Conservation (phyloP, 2,888 invertebrate species). For the Epinotia demarniana region DNA sequence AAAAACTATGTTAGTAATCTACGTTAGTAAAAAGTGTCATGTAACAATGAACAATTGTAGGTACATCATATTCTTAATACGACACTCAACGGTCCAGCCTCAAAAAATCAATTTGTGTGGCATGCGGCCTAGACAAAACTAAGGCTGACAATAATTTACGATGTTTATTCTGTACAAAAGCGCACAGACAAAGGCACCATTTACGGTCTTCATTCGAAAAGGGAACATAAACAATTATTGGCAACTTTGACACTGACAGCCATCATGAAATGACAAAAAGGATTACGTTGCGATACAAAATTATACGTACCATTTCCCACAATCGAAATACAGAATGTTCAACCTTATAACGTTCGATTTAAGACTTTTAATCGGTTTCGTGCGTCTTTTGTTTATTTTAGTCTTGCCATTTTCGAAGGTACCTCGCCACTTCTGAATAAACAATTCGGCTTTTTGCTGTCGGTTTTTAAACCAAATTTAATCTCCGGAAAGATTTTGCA, state of each 20-base stretch:
- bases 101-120: slow-evolving; percentile 66
- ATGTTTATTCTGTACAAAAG: slow-evolving; percentile 75
- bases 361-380: slow-evolving; percentile 45
- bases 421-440: slow-evolving; percentile 70
- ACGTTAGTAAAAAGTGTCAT: not conserved
- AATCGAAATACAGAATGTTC: slow-evolving; percentile 48
- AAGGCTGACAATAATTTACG: slow-evolving; percentile 70
- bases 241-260: slow-evolving; percentile 80
- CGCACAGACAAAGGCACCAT: slow-evolving; percentile 72
- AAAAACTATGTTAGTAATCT: no score
- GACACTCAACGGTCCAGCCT: slow-evolving; percentile 10
- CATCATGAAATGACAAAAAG: slow-evolving; percentile 76
- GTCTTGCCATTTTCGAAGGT: slow-evolving; percentile 73
- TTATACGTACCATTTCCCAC: slow-evolving; percentile 46
- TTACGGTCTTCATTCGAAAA: slow-evolving; percentile 72
- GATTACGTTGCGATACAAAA: slow-evolving; percentile 64
- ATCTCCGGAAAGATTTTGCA: slow-evolving; percentile 68
- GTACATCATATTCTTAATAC: slow-evolving; percentile 4
- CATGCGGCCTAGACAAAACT: slow-evolving; percentile 66
- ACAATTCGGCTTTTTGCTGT: slow-evolving; percentile 60
- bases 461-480: slow-evolving; percentile 59
- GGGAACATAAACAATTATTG: slow-evolving; percentile 75
- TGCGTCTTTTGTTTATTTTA: slow-evolving; percentile 48
- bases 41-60: not conserved
- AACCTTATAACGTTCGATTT: slow-evolving; percentile 50